A percentile compares a stretch with the other conserved stretches of the same genome.
phyloP scores from a whole-genome alignment of 2,888 invertebrate genomes.

The Drosophila mulleri region DNA sequence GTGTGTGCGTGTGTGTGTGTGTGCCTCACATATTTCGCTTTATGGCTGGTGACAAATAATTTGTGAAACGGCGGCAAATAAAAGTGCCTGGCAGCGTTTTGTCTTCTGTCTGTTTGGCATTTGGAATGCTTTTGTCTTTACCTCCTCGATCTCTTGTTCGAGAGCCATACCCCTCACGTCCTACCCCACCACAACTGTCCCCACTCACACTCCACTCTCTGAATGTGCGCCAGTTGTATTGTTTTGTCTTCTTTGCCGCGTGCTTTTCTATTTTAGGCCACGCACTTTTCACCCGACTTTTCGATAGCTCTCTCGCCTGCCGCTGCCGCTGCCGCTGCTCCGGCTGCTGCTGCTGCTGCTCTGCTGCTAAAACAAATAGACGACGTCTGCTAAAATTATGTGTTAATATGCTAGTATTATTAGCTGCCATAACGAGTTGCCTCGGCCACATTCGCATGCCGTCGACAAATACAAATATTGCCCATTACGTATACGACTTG shows the following conservation, averaged over 20 bases:
- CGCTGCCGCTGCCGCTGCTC: not conserved
- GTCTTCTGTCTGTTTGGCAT: constrained; percentile 47
- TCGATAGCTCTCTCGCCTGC: constrained; percentile 18
- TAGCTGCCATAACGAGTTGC: constrained; percentile 66
- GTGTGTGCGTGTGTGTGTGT: constrained; percentile 33
- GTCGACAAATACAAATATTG: constrained; percentile 51
- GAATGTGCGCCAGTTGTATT: constrained; percentile 17
- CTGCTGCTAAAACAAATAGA: constrained; percentile 63
- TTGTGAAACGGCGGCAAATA: constrained; percentile 78
- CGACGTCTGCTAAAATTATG: constrained; percentile 73
- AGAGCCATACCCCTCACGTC: not conserved
- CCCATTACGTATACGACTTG: constrained; percentile 69
- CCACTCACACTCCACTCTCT: not conserved
- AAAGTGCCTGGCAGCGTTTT: constrained; percentile 66
- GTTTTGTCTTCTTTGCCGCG: constrained; percentile 40
- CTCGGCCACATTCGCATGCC: constrained; percentile 25
- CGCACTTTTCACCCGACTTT: constrained; percentile 58
- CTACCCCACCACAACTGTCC: not conserved
- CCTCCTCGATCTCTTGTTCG: constrained; percentile 39
- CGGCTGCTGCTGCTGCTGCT: not conserved
- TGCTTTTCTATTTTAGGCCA: constrained; percentile 62
- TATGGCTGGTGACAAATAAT: constrained; percentile 80
- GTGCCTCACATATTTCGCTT: constrained; percentile 60
- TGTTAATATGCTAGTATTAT: constrained; percentile 78
- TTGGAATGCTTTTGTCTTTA: constrained; percentile 74